These are phyloP conservation scores for Geotrypetes seraphini DNA, from an alignment of 2,797 vertebrate genomes.

Conservation along the genomic window DNA sequence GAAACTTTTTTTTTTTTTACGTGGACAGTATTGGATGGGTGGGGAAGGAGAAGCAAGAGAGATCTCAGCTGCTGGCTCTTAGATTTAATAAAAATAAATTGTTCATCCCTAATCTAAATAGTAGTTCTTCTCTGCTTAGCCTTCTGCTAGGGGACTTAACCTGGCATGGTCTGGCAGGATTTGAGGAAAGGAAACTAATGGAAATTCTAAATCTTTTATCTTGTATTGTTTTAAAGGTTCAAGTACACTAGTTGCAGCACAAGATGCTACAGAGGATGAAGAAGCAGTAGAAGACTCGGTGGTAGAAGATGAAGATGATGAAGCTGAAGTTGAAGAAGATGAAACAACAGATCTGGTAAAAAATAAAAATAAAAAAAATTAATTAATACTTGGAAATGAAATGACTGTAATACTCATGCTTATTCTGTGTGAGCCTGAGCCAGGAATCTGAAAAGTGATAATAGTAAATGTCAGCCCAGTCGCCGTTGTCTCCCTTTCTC, in stretches of 20 bases:
- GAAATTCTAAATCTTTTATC: background rate
- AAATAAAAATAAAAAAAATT: too few species aligned
- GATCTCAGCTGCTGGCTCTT: too few species aligned
- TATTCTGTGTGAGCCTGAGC: background rate
- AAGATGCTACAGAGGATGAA: conserved; percentile 90
- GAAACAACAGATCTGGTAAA: conserved; percentile 88
- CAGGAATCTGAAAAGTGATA: background rate
- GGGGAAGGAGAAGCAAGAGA: too few species aligned
- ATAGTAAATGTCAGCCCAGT: too few species aligned
- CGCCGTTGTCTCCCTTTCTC: too few species aligned
- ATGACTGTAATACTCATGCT: background rate
- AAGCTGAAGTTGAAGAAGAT: conserved; percentile 93
- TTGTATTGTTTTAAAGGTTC: conserved; percentile 15
- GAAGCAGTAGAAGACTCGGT: conserved; percentile 81
- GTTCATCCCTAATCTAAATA: too few species aligned
- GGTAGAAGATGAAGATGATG: conserved; percentile 91
- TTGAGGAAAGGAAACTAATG: background rate
- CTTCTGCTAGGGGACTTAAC: background rate
- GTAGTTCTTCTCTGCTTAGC: background rate
- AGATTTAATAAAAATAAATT: too few species aligned
- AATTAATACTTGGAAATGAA: too few species aligned
- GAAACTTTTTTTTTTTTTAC: too few species aligned
- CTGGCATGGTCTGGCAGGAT: rapidly evolving
- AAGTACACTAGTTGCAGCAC: conserved; percentile 60
- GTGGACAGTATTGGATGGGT: too few species aligned